Base-by-base conservation (phyloP, 2,797 vertebrate genomes). In the Manis crassicaudata region DNA sequence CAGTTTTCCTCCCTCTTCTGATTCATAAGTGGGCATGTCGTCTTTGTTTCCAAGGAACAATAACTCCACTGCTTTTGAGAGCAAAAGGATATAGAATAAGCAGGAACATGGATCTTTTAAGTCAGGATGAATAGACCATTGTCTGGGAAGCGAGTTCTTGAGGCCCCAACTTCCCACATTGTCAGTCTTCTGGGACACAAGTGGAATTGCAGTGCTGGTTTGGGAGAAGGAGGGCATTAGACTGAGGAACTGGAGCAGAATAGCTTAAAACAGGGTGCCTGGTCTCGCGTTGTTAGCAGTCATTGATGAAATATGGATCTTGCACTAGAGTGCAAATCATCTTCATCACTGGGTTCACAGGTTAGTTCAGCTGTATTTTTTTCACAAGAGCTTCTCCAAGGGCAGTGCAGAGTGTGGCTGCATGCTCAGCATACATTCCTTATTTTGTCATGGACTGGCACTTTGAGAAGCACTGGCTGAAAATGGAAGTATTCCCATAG, bases 1-100 rank as follows among this genome's bases (percentile, higher is more conserved):
- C 58, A 63, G 29, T 92, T 35, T 72, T 92, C 65, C 29, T 93
- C 79, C 52, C 46, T 85, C 81, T 88, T 90, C 23, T 81, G 52
- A 76, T 87, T 96, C 11, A 7, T 90, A 92, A 88, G 60, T 73
- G 32, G 54, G 18, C 52, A 88, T n/a, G 20, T 52, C 23, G 9
- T 87, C 82, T 95, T 87, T 43, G 50, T 92, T 95, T 93, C 86
- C 25, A 46, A 77, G 73, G 68, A 96, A 83, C 14, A 46, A 58
- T 63, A 60, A 68, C 56, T 70, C 60, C 87, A 18, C 77, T 52
- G 25, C 56, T 93, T 84, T 75, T 17, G 80, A 60, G 79, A 94
- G 27, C 7, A 43, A 65, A 73, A 60, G 32, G 46, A 27, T 52
- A 70, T 52, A 70, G 80, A 92, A 75, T 62, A 79, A 92, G 10